Evolutionary conservation across 2,888 invertebrate genomes (phyloP), one percentile per base, ranked within the genome.

Genomic region (Cephus nigrinus): DNA sequence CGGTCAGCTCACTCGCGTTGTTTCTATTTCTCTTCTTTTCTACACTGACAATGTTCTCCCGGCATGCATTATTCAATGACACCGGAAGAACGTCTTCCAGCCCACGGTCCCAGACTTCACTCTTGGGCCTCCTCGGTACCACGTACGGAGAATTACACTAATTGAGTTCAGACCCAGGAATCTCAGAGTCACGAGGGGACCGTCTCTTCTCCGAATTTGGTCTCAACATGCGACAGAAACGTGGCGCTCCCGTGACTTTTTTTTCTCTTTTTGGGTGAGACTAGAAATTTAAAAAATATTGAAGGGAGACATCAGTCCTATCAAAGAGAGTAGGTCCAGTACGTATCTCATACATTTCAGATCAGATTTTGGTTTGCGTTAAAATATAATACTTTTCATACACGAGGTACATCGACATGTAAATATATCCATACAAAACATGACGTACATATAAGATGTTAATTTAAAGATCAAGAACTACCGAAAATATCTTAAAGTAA

Each of bases 1-100:
- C 23, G 5, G 23, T 55, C 55, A 23, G 23, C 55, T 55, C 2
- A 9, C 23, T 23, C 55, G 23, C 23, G 23, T 2, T 55, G 23
- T 55, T 55, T 55, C 55, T 55, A 2, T 23, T 23, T 55, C 23
- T 55, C 55, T 55, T 55, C 55, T 23, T 55, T 23, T 23, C 23
- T 55, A 55, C 55, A 55, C 55, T 23, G 9, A 83, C 81, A 82
- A 83, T 82, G 80, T 82, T 84, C 77, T 79, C 79, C 78, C 77
- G 75, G 82, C 36, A 84, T 84, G 84, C 81, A 83, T 85, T 82
- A 85, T 83, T 85, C 85, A 85, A 81, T 80, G 74, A 80, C 81
- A 81, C 79, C 82, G 84, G 83, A 84, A 84, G 84, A 78, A 78
- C 79, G 68, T 77, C 68, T 30, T 74, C 31, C 68, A 30, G 23